These are phyloP conservation scores for Rotaria socialis DNA, from an alignment of 2,888 invertebrate species.

Conservation along the genomic window DNA sequence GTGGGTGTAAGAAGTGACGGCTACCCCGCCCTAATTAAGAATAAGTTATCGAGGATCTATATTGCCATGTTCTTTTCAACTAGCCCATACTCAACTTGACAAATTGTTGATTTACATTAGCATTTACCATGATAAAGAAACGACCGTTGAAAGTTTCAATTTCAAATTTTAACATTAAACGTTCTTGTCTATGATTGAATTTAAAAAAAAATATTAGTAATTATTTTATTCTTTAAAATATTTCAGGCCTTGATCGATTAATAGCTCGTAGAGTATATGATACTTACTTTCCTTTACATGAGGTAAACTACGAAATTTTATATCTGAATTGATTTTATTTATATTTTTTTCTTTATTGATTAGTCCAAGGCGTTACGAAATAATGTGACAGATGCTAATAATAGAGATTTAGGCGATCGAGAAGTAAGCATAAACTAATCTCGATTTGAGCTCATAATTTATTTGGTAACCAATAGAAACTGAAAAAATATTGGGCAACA, in stretches of 20 bases:
- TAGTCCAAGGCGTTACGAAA: neutral
- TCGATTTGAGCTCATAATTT: neutral
- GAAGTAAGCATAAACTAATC: neutral
- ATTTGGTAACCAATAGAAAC: slow-evolving; percentile 54
- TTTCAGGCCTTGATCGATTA: neutral
- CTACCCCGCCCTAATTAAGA: no score
- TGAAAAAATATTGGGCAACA: slow-evolving; percentile 64
- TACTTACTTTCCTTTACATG: neutral
- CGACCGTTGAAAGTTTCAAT: no score
- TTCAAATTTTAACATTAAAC: no score
- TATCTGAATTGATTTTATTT: neutral
- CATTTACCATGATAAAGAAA: no score
- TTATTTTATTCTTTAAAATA: no score
- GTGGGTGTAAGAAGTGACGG: no score
- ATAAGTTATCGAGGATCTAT: no score
- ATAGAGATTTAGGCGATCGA: neutral
- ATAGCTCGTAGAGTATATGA: neutral
- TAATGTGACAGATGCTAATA: neutral
- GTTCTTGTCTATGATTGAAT: no score
- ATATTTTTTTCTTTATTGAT: neutral
- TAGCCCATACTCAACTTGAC: no score
- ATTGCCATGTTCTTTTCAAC: no score
- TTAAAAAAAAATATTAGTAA: no score
- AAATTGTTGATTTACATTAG: no score
- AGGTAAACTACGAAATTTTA: neutral